phyloP scores from a whole-genome alignment of 1,140 invertebrate species.

The Vollenhovia emeryi region DNA sequence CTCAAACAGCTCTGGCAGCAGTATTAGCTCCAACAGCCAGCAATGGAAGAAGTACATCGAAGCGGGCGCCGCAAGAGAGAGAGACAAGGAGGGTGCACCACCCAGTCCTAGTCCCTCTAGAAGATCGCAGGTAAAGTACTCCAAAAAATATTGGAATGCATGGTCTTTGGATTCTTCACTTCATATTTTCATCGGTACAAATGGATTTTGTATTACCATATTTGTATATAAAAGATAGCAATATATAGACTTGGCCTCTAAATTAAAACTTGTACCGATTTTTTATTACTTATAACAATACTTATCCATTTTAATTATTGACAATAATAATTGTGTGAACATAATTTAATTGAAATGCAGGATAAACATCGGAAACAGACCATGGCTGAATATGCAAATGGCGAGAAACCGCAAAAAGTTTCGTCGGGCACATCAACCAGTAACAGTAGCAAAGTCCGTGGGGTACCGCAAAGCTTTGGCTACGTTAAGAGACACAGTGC shows the following conservation, averaged over 20 bases:
- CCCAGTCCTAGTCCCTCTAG: slow-evolving; percentile 83
- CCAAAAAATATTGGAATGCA: not conserved
- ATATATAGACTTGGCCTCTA: not conserved
- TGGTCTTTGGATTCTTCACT: not conserved
- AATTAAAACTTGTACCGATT: not conserved
- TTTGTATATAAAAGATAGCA: not conserved
- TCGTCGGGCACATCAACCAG: slow-evolving; percentile 84
- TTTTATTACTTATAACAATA: not conserved
- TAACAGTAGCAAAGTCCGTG: slow-evolving; percentile 86
- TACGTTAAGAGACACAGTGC: slow-evolving; percentile 92
- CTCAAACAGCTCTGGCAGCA: slow-evolving; percentile 72
- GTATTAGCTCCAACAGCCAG: slow-evolving; percentile 85
- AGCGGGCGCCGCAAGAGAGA: slow-evolving; percentile 82
- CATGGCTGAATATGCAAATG: slow-evolving; percentile 83
- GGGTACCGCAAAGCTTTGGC: slow-evolving; percentile 92
- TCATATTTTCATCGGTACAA: not conserved
- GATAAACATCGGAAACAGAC: slow-evolving; percentile 83
- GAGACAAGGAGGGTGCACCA: slow-evolving; percentile 81
- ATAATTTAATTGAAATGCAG: slow-evolving; percentile 59
- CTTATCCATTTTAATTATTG: not conserved
- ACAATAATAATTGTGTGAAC: not conserved
- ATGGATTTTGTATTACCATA: not conserved
- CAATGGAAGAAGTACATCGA: slow-evolving; percentile 87
- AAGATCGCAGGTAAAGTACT: slow-evolving; percentile 78
- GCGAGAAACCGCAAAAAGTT: slow-evolving; percentile 82